Evolutionary conservation across 2,113 vertebrate genomes (phyloP).

Genomic region (Mustela lutreola): DNA sequence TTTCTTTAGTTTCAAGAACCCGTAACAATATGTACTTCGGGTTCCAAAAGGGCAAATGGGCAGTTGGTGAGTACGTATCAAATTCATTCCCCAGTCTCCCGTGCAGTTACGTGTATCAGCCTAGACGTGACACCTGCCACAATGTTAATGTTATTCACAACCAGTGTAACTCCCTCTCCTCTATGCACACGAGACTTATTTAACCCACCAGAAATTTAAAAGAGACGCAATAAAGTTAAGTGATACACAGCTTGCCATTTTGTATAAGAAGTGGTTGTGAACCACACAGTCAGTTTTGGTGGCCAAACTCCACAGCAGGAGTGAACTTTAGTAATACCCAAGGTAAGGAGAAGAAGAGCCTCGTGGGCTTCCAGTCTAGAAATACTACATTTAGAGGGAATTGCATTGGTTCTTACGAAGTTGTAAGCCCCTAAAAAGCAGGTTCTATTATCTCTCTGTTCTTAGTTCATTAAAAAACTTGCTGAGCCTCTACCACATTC

Average conservation of each 20-base stretch:
- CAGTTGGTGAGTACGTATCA: background rate
- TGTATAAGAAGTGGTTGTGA: background rate
- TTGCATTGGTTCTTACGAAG: background rate
- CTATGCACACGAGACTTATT: background rate
- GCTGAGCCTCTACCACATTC: background rate
- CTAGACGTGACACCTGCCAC: background rate
- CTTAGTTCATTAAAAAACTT: background rate
- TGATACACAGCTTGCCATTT: background rate
- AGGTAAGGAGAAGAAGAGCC: background rate
- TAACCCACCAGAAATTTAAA: background rate
- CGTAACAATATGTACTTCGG: background rate
- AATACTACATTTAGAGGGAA: background rate
- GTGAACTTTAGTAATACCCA: background rate
- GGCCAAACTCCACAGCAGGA: background rate
- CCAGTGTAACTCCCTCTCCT: background rate
- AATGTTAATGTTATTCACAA: background rate
- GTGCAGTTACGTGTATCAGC: background rate
- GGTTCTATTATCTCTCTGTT: background rate
- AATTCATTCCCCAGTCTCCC: background rate
- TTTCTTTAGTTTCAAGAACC: constrained; percentile 39
- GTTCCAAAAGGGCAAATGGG: constrained; percentile 41
- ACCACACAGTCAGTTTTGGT: background rate
- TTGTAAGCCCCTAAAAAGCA: background rate
- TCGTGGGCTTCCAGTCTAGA: background rate
- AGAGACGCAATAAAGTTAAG: background rate